Percentiles rank a stretch among this genome's conserved stretches.
These are phyloP conservation scores for Chiridota heheva DNA, from an alignment of 35 echinoderm and acorn worm genomes.

Conservation along the genomic window DNA sequence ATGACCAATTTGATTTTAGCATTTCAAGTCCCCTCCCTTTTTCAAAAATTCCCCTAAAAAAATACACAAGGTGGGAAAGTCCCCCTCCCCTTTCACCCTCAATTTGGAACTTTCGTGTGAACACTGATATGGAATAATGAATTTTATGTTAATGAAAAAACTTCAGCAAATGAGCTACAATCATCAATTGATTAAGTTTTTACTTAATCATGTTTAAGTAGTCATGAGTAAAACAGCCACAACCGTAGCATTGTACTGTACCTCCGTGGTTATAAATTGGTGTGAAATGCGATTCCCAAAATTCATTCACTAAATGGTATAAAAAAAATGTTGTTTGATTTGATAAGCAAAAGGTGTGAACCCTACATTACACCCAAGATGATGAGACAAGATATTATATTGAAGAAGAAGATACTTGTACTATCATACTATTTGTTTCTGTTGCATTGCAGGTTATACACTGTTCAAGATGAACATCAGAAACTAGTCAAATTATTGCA, in stretches of 20 bases:
- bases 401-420: background rate
- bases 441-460: slow-evolving; percentile 9
- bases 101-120: too few relatives aligned
- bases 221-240: background rate
- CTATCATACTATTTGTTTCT: background rate
- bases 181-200: background rate
- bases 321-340: background rate
- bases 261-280: background rate
- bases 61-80: too few relatives aligned
- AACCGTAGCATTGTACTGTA: background rate
- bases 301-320: background rate
- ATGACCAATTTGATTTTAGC: too few relatives aligned
- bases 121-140: too few relatives aligned
- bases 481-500: slow-evolving; percentile 2
- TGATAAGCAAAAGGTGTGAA: background rate
- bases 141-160: too few relatives aligned
- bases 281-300: background rate
- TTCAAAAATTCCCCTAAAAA: too few relatives aligned
- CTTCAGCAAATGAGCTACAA: slow-evolving; percentile 20
- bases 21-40: too few relatives aligned
- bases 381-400: background rate
- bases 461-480: slow-evolving; percentile 27
- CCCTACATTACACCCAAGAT: background rate
- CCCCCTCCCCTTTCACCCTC: too few relatives aligned
- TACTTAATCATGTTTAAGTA: background rate